A percentile compares a stretch with the other conserved stretches of the same genome.
Evolutionary conservation across 2,888 invertebrate species (phyloP).

Genomic region (Petrophora chlorosata): DNA sequence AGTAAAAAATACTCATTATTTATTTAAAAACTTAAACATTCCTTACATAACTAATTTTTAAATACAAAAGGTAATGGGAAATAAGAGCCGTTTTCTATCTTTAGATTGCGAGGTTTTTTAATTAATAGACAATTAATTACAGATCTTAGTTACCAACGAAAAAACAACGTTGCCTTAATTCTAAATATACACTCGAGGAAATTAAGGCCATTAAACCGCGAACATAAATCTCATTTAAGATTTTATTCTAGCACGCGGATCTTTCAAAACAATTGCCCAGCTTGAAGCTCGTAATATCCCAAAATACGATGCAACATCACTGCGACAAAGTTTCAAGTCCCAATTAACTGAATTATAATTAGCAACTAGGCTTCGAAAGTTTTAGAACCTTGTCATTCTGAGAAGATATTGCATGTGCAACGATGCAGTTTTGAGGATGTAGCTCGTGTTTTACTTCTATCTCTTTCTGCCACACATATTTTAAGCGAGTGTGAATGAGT

Average conservation of each 20-base stretch:
- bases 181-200: conserved; percentile 32
- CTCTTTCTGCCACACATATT: conserved; percentile 47
- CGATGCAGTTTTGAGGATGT: conserved; percentile 51
- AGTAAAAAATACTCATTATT: no score
- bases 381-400: conserved; percentile 56
- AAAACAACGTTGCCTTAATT: conserved; percentile 20
- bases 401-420: conserved; percentile 54
- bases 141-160: conserved; percentile 9
- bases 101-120: no score
- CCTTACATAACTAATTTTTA: no score
- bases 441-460: conserved; percentile 43
- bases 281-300: conserved; percentile 43
- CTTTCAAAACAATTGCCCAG: conserved; percentile 45
- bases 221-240: conserved; percentile 44
- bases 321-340: conserved; percentile 45
- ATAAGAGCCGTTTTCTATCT: no score
- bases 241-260: conserved; percentile 45
- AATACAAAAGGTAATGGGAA: no score
- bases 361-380: conserved; percentile 41
- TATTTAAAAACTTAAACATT: no score
- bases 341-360: conserved; percentile 34
- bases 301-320: conserved; percentile 47
- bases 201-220: conserved; percentile 37
- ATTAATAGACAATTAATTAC: conserved; percentile 14
- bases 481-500: conserved; percentile 48